These are phyloP conservation scores for Dichetophora obliterata DNA, from an alignment of 2,888 invertebrate genomes.

Conservation along the genomic window DNA sequence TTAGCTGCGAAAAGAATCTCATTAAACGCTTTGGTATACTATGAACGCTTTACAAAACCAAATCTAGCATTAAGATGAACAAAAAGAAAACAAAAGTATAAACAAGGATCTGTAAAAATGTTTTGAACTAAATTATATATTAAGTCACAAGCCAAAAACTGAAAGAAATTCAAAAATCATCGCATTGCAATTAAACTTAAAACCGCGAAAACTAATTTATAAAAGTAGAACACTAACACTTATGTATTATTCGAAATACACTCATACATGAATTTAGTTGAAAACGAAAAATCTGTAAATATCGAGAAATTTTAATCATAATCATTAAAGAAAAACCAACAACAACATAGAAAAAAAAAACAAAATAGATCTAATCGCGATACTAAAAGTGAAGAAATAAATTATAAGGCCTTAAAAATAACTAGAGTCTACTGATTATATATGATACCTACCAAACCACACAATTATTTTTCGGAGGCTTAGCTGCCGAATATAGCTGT, in stretches of 20 bases:
- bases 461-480: not conserved
- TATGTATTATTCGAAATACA: slow-evolving; percentile 48
- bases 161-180: slow-evolving; percentile 10
- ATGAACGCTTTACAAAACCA: slow-evolving; percentile 69
- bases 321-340: not conserved
- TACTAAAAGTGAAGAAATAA: slow-evolving; percentile 24
- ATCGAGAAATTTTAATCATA: not conserved
- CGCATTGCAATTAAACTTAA: slow-evolving; percentile 28
- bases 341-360: not conserved
- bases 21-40: slow-evolving; percentile 70
- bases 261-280: not conserved
- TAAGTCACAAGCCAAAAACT: not conserved
- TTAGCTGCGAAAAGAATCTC: slow-evolving; percentile 27
- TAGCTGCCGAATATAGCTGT: not conserved
- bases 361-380: not conserved
- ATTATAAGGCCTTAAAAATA: slow-evolving; percentile 25
- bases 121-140: slow-evolving; percentile 38
- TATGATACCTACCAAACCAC: not conserved
- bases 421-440: slow-evolving; percentile 12
- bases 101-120: slow-evolving; percentile 34
- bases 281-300: not conserved
- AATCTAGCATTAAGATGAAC: slow-evolving; percentile 39
- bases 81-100: slow-evolving; percentile 35
- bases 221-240: slow-evolving; percentile 41
- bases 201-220: slow-evolving; percentile 24